These are phyloP conservation scores for Phragmatobia fuliginosa DNA, from an alignment of 2,888 invertebrate species.

Conservation along the genomic window DNA sequence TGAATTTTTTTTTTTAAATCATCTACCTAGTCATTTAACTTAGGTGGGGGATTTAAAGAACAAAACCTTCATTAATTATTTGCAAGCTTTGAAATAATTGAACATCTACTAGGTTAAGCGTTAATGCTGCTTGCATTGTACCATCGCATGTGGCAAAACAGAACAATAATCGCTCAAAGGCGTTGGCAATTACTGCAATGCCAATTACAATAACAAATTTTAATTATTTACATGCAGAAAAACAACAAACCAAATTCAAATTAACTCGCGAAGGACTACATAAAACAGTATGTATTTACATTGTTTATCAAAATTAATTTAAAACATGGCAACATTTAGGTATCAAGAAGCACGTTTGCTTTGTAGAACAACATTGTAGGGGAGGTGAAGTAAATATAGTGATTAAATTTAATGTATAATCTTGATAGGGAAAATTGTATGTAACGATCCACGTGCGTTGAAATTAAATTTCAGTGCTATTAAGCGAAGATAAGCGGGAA, in stretches of 20 bases:
- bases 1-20: no score
- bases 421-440: neutral
- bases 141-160: no score
- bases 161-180: neutral
- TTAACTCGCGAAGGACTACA: neutral
- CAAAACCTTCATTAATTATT: no score
- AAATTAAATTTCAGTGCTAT: neutral
- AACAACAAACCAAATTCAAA: neutral
- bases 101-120: neutral
- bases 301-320: slow-evolving; percentile 1
- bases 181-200: neutral
- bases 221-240: neutral
- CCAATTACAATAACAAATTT: neutral
- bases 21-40: no score
- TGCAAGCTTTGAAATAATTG: neutral
- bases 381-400: neutral
- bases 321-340: neutral
- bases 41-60: no score
- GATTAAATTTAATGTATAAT: neutral
- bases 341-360: neutral
- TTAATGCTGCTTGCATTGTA: no score
- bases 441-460: neutral
- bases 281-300: neutral
- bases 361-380: slow-evolving; percentile 1
- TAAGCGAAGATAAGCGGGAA: no score